Base-by-base conservation (phyloP, 2,113 vertebrate genomes). In the Archocentrus centrarchus region DNA sequence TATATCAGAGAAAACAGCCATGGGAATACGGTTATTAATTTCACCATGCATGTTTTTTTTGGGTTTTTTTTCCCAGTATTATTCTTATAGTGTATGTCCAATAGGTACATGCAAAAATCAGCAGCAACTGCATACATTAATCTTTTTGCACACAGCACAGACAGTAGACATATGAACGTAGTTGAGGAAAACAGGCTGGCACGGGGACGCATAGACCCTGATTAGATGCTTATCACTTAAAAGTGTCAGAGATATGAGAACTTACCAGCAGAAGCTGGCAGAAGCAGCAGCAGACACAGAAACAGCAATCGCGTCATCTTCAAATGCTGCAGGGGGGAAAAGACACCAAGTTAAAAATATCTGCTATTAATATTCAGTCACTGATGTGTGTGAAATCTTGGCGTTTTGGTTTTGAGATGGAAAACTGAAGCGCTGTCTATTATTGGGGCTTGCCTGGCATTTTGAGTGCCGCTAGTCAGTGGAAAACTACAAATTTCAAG, bases 241-340 rank as follows among this genome's bases (percentile, higher is more conserved):
- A 87, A 86, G 77, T 47, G 5, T 85, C 85, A 81, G 61, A 62
- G 64, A 88, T 81, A 92, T 89, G 66, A 91, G 89, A 91, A 94
- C 95, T 11, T 95, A 96, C 96, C 94, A 55, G 88, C 77, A 73
- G 89, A 80, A 68, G 92, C 78, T 86, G 81, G 93, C 79, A 96
- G 91, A 83, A 96, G 87, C 83, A 96, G 90, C 87, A 96, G 89
- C 92, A 95, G 85, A 89, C 92, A 92, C 86, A 96, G 90, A 59
- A 95, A 84, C 75, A 96, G 86, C 86, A 95, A 94, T 93, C 94
- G 94, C 91, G 95, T 94, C 96, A 96, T 96, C 92, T 94, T 96
- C 89, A 90, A 92, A 93, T 92, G 91, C 95, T 96, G 92, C 57
- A 2, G 79, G 83, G 86, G 64, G 44, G 57, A 80, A 41, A 11